Evolutionary conservation across 2,113 vertebrate species (phyloP).

Genomic region (Xerus inauris): DNA sequence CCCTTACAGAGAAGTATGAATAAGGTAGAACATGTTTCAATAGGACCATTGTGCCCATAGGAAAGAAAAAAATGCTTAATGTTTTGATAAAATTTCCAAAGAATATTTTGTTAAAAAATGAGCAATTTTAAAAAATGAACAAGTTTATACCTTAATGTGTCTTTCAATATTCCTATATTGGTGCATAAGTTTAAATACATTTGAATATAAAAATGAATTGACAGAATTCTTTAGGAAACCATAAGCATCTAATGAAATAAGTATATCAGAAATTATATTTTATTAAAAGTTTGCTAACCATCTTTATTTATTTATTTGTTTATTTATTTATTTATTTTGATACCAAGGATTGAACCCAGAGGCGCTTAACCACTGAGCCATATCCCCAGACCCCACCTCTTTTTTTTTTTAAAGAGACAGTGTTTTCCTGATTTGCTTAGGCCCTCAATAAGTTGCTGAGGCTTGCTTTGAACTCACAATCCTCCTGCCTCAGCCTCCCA

Average conservation of each 20-base stretch:
- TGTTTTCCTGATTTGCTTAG: no score
- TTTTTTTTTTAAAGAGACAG: no score
- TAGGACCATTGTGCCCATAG: slow-evolving; percentile 41
- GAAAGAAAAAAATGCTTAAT: slow-evolving; percentile 51
- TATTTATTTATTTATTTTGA: background rate
- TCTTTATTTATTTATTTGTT: background rate
- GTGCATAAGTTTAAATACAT: background rate
- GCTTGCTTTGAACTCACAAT: no score
- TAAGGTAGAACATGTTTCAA: slow-evolving; percentile 52
- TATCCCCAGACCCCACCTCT: no score
- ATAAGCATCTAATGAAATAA: background rate
- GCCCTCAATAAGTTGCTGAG: no score
- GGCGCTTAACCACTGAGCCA: no score
- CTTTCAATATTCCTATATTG: background rate
- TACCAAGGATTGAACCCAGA: no score
- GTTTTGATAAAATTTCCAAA: slow-evolving; percentile 45
- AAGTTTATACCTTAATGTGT: background rate
- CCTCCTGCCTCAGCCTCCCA: no score
- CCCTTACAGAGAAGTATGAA: background rate
- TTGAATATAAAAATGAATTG: background rate
- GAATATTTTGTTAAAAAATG: slow-evolving; percentile 16
- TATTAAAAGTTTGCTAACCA: background rate
- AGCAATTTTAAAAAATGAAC: background rate
- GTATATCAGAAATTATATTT: background rate
- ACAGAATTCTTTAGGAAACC: background rate